These are phyloP conservation scores for Pseudoatta argentina DNA, from an alignment of 1,140 invertebrate genomes.

Conservation along the genomic window DNA sequence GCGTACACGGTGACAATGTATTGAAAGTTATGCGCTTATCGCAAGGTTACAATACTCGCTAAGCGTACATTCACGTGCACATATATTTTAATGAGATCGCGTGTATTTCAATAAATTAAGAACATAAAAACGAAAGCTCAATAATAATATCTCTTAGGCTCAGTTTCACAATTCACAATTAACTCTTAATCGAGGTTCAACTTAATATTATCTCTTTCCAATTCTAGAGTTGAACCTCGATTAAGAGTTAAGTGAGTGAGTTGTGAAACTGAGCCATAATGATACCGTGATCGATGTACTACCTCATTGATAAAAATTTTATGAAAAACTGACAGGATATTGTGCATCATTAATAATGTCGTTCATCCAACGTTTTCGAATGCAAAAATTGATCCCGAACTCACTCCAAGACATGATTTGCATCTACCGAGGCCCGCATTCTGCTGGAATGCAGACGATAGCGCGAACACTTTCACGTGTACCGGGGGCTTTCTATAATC, in stretches of 20 bases:
- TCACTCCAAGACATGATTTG: conserved; percentile 37
- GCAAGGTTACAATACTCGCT: neutral
- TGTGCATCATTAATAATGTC: no score
- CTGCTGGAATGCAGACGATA: conserved; percentile 68
- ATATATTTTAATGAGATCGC: neutral
- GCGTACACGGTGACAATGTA: neutral
- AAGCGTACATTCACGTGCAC: neutral
- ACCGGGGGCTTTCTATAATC: conserved; percentile 73
- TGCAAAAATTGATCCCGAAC: conserved; percentile 5
- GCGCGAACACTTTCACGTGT: conserved; percentile 71
- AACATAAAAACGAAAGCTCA: neutral
- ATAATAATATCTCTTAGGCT: neutral
- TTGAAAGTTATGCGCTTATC: conserved; percentile 8
- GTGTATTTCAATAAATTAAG: neutral
- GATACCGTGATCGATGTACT: no score
- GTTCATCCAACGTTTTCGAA: neutral
- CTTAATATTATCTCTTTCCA: no score
- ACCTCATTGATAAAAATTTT: no score
- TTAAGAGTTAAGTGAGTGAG: no score
- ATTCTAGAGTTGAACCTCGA: no score
- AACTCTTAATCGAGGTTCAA: no score
- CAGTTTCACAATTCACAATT: no score
- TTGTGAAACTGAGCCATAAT: no score
- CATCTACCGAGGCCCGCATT: conserved; percentile 30
- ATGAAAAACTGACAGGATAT: no score